phyloP scores from a whole-genome alignment of 2,888 invertebrate genomes.

The Nephrotoma appendiculata region DNA sequence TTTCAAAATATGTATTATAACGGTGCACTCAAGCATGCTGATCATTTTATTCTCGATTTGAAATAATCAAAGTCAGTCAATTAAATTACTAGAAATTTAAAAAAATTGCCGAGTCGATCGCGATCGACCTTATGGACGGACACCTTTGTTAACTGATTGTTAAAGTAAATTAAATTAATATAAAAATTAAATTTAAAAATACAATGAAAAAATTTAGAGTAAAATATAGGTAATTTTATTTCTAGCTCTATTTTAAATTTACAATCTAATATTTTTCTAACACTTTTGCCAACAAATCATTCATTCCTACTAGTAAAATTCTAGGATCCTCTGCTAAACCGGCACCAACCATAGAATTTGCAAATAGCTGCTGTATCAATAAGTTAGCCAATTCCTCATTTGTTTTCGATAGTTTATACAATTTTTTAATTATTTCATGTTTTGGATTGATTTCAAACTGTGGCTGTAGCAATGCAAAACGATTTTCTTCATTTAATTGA shows the following conservation, averaged over 20 bases:
- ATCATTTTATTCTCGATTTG: too few relatives aligned
- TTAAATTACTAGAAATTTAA: too few relatives aligned
- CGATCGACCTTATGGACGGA: too few relatives aligned
- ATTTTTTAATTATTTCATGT: slow-evolving; percentile 80
- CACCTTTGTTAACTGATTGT: too few relatives aligned
- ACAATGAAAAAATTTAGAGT: background rate
- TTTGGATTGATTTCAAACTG: slow-evolving; percentile 89
- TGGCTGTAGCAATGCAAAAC: slow-evolving; percentile 76
- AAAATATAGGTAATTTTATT: background rate
- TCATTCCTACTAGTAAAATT: slow-evolving; percentile 68
- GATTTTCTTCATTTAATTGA: slow-evolving; percentile 65
- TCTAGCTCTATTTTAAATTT: background rate
- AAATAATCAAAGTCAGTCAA: too few relatives aligned
- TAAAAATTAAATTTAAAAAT: background rate
- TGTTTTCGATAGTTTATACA: slow-evolving; percentile 53
- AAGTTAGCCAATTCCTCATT: slow-evolving; percentile 73
- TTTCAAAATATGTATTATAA: too few relatives aligned
- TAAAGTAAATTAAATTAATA: background rate
- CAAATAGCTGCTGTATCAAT: slow-evolving; percentile 78
- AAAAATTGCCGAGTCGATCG: too few relatives aligned
- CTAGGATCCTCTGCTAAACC: slow-evolving; percentile 87
- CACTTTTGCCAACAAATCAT: slow-evolving; percentile 66
- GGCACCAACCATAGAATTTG: slow-evolving; percentile 90
- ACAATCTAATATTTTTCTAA: slow-evolving; percentile 52
- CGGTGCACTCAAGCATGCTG: too few relatives aligned